Evolutionary conservation across 2,113 vertebrate species (phyloP).

Genomic region (Oncorhynchus tshawytscha): DNA sequence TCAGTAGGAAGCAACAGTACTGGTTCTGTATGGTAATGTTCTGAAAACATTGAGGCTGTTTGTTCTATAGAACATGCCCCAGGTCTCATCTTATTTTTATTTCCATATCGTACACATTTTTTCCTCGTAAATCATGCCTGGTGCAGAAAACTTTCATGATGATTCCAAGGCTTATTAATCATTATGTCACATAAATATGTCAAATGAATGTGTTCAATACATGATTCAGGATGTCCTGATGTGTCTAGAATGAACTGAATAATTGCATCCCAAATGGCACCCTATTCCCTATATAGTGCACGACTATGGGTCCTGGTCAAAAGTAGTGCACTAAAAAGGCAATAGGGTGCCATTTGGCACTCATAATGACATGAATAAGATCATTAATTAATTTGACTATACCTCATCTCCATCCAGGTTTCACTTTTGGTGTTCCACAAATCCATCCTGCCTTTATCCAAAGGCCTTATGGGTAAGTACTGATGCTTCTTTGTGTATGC

Average conservation of each 20-base stretch:
- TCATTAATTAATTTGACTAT: neutral
- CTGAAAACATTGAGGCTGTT: no score
- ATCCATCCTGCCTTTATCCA: conserved; percentile 98
- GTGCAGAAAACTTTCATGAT: neutral
- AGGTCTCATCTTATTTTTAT: neutral
- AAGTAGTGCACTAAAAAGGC: neutral
- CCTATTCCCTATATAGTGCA: neutral
- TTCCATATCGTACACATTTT: neutral
- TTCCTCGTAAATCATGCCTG: neutral
- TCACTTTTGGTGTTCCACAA: conserved; percentile 97
- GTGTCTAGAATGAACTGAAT: neutral
- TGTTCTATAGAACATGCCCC: neutral
- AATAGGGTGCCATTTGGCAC: neutral
- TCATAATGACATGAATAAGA: neutral
- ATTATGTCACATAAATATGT: neutral
- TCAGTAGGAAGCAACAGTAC: no score
- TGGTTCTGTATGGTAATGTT: no score
- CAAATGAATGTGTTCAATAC: no score
- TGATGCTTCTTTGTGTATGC: neutral
- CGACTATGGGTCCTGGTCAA: neutral
- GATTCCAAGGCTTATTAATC: neutral
- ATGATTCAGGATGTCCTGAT: no score
- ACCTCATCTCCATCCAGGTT: conserved; percentile 78
- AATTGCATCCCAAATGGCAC: no score
- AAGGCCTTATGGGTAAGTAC: conserved; percentile 96